Percentiles rank a stretch among this genome's conserved stretches.
Conservation (phyloP, 2,888 invertebrate species). For the Zygogramma bicolorata region DNA sequence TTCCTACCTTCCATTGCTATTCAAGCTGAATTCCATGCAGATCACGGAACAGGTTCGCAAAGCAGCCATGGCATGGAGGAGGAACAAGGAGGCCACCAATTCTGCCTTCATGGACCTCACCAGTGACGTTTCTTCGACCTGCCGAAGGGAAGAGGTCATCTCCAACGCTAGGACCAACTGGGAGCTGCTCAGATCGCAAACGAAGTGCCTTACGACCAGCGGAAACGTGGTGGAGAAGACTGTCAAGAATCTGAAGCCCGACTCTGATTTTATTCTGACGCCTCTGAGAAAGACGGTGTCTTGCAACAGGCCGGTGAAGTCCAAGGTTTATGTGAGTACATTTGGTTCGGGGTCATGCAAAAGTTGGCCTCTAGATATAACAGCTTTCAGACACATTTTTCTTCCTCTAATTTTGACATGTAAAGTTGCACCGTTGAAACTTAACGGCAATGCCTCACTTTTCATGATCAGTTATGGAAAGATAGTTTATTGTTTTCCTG, state of each 20-base stretch:
- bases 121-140: conserved; percentile 70
- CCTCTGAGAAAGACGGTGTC: conserved; percentile 57
- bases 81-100: conserved; percentile 81
- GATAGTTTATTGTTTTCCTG: too few species aligned
- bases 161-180: conserved; percentile 89
- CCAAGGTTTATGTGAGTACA: conserved; percentile 49
- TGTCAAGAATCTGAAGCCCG: conserved; percentile 61
- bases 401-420: too few species aligned
- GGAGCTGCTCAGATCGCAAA: conserved; percentile 80
- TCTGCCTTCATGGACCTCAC: conserved; percentile 76
- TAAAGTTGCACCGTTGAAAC: too few species aligned
- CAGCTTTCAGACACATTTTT: too few species aligned
- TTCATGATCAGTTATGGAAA: too few species aligned
- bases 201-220: conserved; percentile 70
- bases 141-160: conserved; percentile 84
- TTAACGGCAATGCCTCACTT: too few species aligned
- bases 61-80: conserved; percentile 84
- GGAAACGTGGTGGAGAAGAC: conserved; percentile 55
- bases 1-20: conserved; percentile 81
- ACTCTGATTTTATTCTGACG: conserved; percentile 64
- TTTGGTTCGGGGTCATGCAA: conserved; percentile 62
- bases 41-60: conserved; percentile 80
- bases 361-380: too few species aligned
- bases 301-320: conserved; percentile 34
- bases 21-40: conserved; percentile 81